Base-by-base conservation (phyloP, 2,113 vertebrate genomes). In the Gymnorhina tibicen region DNA sequence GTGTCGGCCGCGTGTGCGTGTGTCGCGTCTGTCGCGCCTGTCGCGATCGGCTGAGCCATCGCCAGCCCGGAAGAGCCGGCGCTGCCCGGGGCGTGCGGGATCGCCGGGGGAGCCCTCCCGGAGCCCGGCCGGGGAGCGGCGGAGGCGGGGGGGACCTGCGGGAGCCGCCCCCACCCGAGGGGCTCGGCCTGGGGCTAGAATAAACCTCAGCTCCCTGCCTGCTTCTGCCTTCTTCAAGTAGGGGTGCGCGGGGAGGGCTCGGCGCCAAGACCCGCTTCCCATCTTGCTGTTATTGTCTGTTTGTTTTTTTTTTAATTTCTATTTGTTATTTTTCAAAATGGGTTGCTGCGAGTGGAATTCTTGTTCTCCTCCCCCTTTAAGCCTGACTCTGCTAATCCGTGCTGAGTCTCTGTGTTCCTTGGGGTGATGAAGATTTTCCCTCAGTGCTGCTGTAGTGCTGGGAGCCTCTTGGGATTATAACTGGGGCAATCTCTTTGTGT, bases 261-360 rank as follows among this genome's bases (percentile, higher is more conserved):
- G 14, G 28, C 27, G 42, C 26, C 21, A 4, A 26, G 41, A 73
- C 20, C 32, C 8, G 7, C 74, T 87, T 19, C 35, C 16, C 20
- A 1, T 24, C 24, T 21, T 6, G 42, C 18, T 24, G 13, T 22
- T 42, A 8, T 0, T 30, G 15, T 30, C 7, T 6, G 9, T 5
- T 7, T 41, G n/a, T 5, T 8, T 19, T 60, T 30, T 30, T n/a
- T 11, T 9, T 13, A 18, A 33, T 35, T 50, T 33, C 14, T 49
- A 1, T 72, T 39, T 35, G 58, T n/a, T 68, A 1, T 60, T 53
- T 88, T 35, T 47, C 47, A 6, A 64, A 47, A 52, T 11, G 64
- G 42, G 42, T 64, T 77, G 50, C 60, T 35, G 76, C 21, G 16
- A 17, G 53, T n/a, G 74, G 41, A 58, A 46, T 91, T 81, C 32